phyloP scores from a whole-genome alignment of 2,113 vertebrate genomes.

The Pyrgilauda ruficollis region DNA sequence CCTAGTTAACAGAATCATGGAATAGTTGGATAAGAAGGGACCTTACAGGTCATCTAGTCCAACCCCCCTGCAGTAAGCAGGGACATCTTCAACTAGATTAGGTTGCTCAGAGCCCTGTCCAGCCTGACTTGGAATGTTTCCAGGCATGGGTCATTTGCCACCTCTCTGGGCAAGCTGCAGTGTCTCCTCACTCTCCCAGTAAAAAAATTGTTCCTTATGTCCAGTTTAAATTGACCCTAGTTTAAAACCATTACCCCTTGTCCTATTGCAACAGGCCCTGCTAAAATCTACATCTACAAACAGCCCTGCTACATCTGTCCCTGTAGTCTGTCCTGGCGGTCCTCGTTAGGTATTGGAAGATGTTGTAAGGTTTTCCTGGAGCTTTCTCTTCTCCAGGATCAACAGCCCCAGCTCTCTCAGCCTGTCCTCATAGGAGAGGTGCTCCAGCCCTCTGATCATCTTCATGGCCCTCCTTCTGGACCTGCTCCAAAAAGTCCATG shows the following conservation, averaged over 20 bases:
- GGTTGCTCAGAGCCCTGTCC: neutral
- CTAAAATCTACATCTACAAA: neutral
- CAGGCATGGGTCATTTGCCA: neutral
- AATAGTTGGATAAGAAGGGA: neutral
- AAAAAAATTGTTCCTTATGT: neutral
- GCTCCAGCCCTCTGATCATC: rapidly evolving
- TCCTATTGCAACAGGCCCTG: neutral
- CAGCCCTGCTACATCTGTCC: neutral
- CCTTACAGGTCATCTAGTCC: neutral
- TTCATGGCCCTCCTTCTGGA: neutral
- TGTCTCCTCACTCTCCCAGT: neutral
- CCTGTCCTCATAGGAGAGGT: neutral
- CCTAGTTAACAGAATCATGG: neutral
- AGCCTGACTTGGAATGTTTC: neutral
- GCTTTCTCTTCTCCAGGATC: neutral
- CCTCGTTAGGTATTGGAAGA: neutral
- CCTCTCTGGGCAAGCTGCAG: neutral
- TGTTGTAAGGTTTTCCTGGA: neutral
- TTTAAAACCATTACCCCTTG: neutral
- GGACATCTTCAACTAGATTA: neutral
- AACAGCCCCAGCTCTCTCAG: neutral
- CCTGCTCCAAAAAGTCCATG: neutral
- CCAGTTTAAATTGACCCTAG: neutral
- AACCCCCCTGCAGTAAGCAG: neutral
- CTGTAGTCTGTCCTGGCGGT: neutral